Conservation (phyloP, 2,888 invertebrate species). For the Endotricha flammealis region DNA sequence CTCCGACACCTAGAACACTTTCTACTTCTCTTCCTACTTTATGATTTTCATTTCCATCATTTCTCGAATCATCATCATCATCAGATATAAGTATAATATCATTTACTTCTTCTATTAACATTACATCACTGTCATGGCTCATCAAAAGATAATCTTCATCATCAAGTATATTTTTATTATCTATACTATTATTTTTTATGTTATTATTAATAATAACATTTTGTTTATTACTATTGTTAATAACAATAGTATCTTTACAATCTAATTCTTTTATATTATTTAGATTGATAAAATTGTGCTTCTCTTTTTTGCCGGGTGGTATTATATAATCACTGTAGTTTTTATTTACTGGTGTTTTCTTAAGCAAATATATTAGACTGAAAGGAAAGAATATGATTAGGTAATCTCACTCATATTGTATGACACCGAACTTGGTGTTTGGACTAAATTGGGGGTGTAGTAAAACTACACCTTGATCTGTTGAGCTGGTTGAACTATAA, state of each 20-base stretch:
- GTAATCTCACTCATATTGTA: no score
- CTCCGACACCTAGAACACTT: no score
- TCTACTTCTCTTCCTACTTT: no score
- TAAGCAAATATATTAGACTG: no score
- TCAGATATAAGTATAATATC: constrained; percentile 12
- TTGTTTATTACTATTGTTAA: background rate
- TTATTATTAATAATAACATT: background rate
- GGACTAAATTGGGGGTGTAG: no score
- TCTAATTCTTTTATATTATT: background rate
- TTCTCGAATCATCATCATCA: background rate
- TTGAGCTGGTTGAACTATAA: no score
- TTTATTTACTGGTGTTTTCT: no score
- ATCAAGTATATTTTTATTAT: background rate
- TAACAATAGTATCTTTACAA: background rate
- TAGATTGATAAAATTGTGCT: background rate
- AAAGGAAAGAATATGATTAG: no score
- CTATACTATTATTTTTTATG: background rate
- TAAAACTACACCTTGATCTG: no score
- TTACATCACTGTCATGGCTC: constrained; percentile 1
- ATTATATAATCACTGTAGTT: no score
- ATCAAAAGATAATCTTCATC: background rate
- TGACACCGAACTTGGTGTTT: no score
- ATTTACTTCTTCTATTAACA: constrained; percentile 1
- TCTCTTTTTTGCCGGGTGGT: no score
- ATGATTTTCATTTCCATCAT: background rate